Percentiles rank a stretch among this genome's conserved stretches.
Conservation (phyloP, 2,797 vertebrate species). For the Lepilemur septentrionalis region DNA sequence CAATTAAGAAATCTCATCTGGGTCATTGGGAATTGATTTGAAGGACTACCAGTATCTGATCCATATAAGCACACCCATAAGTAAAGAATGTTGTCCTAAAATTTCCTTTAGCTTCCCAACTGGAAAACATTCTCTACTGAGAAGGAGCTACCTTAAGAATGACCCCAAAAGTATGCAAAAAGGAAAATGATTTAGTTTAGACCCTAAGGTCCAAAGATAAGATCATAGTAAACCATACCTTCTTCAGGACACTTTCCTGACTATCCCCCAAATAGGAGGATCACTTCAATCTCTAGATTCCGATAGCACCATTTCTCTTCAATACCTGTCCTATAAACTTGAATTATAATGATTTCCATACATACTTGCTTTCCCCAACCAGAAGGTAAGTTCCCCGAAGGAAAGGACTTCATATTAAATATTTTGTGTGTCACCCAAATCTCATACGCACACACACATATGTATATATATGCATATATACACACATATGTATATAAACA, state of each 20-base stretch:
- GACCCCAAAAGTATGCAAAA: not conserved
- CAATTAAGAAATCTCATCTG: not conserved
- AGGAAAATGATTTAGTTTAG: slow-evolving; percentile 10
- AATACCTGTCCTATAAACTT: not conserved
- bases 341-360: not conserved
- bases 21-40: not conserved
- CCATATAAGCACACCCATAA: not conserved
- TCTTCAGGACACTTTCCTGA: not conserved
- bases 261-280: not conserved
- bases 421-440: not conserved
- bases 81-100: not conserved
- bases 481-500: not conserved
- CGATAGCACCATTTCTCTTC: not conserved
- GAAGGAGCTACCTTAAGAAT: not conserved
- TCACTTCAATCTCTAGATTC: not conserved
- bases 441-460: not conserved
- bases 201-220: slow-evolving; percentile 12
- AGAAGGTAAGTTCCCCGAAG: not conserved
- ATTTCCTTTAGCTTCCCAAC: not conserved
- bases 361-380: not conserved
- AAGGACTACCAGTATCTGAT: not conserved
- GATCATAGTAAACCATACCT: not conserved
- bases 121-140: not conserved
- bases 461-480: not conserved
- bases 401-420: not conserved